Base-by-base conservation (phyloP, 2,797 vertebrate species). In the Argentina silus region DNA sequence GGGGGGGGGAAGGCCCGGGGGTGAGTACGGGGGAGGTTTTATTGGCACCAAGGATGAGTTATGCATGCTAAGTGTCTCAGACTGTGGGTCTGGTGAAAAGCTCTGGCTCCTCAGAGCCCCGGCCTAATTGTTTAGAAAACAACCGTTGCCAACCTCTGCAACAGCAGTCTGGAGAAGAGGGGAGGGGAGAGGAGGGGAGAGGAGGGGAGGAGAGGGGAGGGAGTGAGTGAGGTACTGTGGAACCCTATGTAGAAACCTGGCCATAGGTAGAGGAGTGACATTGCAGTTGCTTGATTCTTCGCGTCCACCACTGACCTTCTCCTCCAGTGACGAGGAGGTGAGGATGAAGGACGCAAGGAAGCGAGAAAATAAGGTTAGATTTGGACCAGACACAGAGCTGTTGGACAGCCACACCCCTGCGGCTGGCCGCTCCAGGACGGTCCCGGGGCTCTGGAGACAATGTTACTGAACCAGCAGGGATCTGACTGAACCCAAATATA, bases 21-120 rank as follows among this genome's bases (percentile, higher is more conserved):
- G n/a, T 56, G 67, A 57, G 68, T 60, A 15, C 3, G 23, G 57
- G n/a, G 56, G 44, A 43, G 42, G 43, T 36, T 71, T 63, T 71
- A 42, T 51, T 64, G 3, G 57, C 14, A 23, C 1, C 19, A 27
- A 63, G 55, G n/a, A 17, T 14, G 19, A 27, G 51, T 15, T 7
- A 12, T 61, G 72, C 55, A 67, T 48, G 42, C 51, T 48, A 73
- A 73, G 55, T 67, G 64, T 23, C 1, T n/a, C 15, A 23, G n/a
- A 9, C 11, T 63, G 48, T 19, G 48, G 23, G 45, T 50, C 47
- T 51, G 21, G 17, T n/a, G 45, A 51, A 36, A 4, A 67, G 65
- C 55, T 21, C 43, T 10, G 21, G 55, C 23, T 67, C 27, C 21
- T 11, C n/a, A 42, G 44, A 64, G 70, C 60, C 17, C 10, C 21